Evolutionary conservation across 2,113 vertebrate genomes (phyloP).

Genomic region (Irena cyanogastra): DNA sequence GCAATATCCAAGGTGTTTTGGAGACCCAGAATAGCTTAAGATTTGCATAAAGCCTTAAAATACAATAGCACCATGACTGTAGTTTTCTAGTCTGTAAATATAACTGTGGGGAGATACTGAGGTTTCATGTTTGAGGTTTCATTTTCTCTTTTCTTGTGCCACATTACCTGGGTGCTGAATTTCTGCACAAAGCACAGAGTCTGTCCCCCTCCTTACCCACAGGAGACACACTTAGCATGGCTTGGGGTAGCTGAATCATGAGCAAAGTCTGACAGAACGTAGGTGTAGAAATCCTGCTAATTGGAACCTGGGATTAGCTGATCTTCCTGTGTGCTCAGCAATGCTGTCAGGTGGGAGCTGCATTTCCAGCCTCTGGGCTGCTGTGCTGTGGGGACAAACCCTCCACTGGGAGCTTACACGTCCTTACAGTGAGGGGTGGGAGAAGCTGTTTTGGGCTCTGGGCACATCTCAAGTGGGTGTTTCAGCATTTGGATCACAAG

Average conservation of each 20-base stretch:
- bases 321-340: not conserved
- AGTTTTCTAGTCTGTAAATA: not conserved
- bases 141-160: not conserved
- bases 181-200: not conserved
- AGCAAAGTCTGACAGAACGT: not conserved
- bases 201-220: not conserved
- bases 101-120: not conserved
- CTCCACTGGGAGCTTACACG: not conserved
- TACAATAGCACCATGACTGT: not conserved
- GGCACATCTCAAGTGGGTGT: not conserved
- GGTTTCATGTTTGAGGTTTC: not conserved
- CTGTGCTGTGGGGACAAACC: not conserved
- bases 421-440: not conserved
- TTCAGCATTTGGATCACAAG: rapidly evolving
- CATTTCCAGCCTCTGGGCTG: not conserved
- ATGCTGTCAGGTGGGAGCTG: not conserved
- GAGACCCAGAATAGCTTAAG: not conserved
- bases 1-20: not conserved
- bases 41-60: not conserved
- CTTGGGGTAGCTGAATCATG: not conserved
- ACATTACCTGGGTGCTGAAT: not conserved
- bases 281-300: not conserved
- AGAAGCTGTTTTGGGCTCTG: not conserved
- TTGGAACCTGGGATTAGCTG: not conserved
- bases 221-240: not conserved